Conservation (phyloP, 2,113 vertebrate genomes). For the Aspidoscelis tigris region DNA sequence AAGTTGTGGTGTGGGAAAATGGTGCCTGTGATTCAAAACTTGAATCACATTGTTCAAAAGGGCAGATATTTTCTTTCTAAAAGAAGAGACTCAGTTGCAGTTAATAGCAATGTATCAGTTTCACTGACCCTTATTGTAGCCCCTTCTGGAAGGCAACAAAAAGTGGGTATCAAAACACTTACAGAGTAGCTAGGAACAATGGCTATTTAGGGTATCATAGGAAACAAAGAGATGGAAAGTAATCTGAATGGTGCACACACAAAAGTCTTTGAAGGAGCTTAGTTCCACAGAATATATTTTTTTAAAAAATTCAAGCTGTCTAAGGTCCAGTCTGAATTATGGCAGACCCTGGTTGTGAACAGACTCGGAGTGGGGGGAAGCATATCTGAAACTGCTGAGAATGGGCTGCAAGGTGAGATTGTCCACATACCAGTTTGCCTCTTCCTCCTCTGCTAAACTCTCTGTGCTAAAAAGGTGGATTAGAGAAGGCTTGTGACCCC, state of each 20-base stretch:
- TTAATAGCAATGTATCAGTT: constrained; percentile 46
- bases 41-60: constrained; percentile 9
- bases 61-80: constrained; percentile 21
- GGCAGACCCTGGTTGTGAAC: neutral
- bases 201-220: constrained; percentile 62
- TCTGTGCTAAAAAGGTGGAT: too few species aligned
- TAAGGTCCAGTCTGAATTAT: neutral
- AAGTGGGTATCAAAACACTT: constrained; percentile 56
- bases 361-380: too few species aligned
- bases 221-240: neutral
- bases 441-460: too few species aligned
- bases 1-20: neutral
- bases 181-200: constrained; percentile 61
- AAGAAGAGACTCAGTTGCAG: constrained; percentile 40
- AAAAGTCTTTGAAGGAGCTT: neutral
- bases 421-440: too few species aligned
- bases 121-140: constrained; percentile 46
- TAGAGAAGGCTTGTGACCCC: too few species aligned
- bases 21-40: constrained; percentile 8
- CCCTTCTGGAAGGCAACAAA: constrained; percentile 54
- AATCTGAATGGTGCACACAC: neutral
- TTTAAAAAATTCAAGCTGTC: neutral
- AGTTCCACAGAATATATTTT: neutral
- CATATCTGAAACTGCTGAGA: too few species aligned
- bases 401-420: too few species aligned